These are phyloP conservation scores for Thereva unica DNA, from an alignment of 2,888 invertebrate species.

Conservation along the genomic window DNA sequence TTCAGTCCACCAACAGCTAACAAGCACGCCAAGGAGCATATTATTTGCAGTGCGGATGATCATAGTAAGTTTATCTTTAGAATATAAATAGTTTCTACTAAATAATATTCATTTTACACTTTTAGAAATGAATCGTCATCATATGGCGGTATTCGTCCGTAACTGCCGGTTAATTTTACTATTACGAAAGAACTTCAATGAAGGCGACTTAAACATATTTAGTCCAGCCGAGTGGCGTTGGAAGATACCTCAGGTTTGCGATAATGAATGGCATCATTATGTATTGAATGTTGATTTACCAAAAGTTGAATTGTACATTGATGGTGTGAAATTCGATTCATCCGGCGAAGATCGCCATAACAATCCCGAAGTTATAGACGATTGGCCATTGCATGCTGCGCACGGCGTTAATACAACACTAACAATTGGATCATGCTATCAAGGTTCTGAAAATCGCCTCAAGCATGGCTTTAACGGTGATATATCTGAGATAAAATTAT, in stretches of 20 bases:
- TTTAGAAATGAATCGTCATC: constrained; percentile 97
- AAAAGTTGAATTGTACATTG: constrained; percentile 84
- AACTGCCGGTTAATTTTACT: constrained; percentile 95
- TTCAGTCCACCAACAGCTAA: constrained; percentile 76
- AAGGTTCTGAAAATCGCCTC: constrained; percentile 89
- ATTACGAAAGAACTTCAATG: constrained; percentile 86
- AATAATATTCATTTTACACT: constrained; percentile 43
- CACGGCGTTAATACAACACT: constrained; percentile 92
- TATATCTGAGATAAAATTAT: constrained; percentile 56
- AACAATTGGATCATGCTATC: constrained; percentile 97
- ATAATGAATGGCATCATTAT: constrained; percentile 99
- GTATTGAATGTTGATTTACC: constrained; percentile 92
- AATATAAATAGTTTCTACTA: constrained; percentile 11
- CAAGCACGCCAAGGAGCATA: constrained; percentile 93
- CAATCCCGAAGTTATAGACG: constrained; percentile 97
- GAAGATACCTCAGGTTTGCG: constrained; percentile 94
- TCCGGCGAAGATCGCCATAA: constrained; percentile 62
- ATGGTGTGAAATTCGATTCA: constrained; percentile 68
- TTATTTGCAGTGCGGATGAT: constrained; percentile 95
- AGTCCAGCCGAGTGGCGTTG: constrained; percentile 98
- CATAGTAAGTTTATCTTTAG: constrained; percentile 72
- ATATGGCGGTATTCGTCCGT: constrained; percentile 95
- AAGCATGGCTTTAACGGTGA: constrained; percentile 68
- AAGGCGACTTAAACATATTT: constrained; percentile 91
- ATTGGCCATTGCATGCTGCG: constrained; percentile 97